Conservation (phyloP, 2,888 invertebrate species). For the Laspeyria flexula region DNA sequence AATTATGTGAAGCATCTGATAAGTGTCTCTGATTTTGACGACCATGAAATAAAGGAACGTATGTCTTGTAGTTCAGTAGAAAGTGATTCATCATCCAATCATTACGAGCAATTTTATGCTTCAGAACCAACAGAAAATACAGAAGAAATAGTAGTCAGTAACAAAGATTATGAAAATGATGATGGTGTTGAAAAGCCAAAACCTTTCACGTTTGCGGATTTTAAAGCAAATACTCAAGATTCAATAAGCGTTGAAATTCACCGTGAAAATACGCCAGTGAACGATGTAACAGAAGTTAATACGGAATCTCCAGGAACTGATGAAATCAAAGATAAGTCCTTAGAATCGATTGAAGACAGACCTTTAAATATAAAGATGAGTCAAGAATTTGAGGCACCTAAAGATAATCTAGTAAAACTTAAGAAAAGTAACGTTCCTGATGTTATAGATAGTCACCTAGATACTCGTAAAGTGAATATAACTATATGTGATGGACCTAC, state of each 20-base stretch:
- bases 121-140: conserved; percentile 44
- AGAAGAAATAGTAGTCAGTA: conserved; percentile 38
- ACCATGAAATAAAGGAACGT: conserved; percentile 66
- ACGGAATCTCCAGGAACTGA: conserved; percentile 27
- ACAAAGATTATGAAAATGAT: conserved; percentile 40
- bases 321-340: conserved; percentile 18
- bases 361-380: conserved; percentile 17
- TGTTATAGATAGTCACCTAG: conserved; percentile 58
- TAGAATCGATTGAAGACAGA: conserved; percentile 21
- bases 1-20: conserved; percentile 83
- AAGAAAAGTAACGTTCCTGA: conserved; percentile 66
- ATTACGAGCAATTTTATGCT: conserved; percentile 72
- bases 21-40: conserved; percentile 73
- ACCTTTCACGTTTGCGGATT: conserved; percentile 86
- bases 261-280: conserved; percentile 34
- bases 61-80: conserved; percentile 74
- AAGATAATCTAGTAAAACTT: conserved; percentile 49
- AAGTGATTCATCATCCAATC: conserved; percentile 72
- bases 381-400: conserved; percentile 30
- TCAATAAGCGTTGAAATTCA: conserved; percentile 51
- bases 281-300: conserved; percentile 22
- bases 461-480: conserved; percentile 72
- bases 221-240: conserved; percentile 73
- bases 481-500: conserved; percentile 70
- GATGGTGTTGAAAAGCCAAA: conserved; percentile 60